A percentile compares a stretch with the other conserved stretches of the same genome.
phyloP scores from a whole-genome alignment of 2,797 vertebrate genomes.

The Cirrhinus molitorella region DNA sequence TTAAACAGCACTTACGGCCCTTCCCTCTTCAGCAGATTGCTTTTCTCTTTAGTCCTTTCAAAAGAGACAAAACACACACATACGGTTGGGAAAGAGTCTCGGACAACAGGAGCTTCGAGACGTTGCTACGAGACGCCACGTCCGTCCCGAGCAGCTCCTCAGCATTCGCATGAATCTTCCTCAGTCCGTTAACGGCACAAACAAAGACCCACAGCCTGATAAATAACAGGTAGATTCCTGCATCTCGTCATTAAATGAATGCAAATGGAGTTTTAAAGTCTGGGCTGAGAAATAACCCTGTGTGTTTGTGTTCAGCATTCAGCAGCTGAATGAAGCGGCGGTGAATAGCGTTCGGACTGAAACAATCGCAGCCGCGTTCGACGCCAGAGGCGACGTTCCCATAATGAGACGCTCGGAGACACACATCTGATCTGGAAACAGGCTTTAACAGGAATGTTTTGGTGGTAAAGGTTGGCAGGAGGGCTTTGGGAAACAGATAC shows the following conservation, averaged over 20 bases:
- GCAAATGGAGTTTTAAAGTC: background rate
- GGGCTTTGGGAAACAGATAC: background rate
- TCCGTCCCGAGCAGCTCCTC: slow-evolving; percentile 70
- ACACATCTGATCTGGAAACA: background rate
- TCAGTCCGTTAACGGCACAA: slow-evolving; percentile 26
- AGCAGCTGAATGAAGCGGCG: slow-evolving; percentile 39
- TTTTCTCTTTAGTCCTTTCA: slow-evolving; percentile 40
- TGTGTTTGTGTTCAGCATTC: slow-evolving; percentile 33
- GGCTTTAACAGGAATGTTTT: background rate
- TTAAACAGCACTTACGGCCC: slow-evolving; percentile 44
- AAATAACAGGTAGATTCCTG: slow-evolving; percentile 38
- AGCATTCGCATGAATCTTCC: slow-evolving; percentile 65
- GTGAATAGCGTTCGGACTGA: slow-evolving; percentile 11
- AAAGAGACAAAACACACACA: slow-evolving; percentile 49
- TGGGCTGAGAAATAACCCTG: no score
- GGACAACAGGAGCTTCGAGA: slow-evolving; percentile 42
- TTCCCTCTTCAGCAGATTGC: slow-evolving; percentile 28
- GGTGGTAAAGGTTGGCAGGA: background rate
- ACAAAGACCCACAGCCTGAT: slow-evolving; percentile 22
- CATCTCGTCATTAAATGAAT: background rate
- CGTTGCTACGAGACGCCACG: slow-evolving; percentile 77
- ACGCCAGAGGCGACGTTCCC: slow-evolving; percentile 25
- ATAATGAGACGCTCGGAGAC: background rate
- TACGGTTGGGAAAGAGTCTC: background rate
- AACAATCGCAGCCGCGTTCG: slow-evolving; percentile 10